Conservation (phyloP, 2,113 vertebrate species). For the Chaetura pelagica region DNA sequence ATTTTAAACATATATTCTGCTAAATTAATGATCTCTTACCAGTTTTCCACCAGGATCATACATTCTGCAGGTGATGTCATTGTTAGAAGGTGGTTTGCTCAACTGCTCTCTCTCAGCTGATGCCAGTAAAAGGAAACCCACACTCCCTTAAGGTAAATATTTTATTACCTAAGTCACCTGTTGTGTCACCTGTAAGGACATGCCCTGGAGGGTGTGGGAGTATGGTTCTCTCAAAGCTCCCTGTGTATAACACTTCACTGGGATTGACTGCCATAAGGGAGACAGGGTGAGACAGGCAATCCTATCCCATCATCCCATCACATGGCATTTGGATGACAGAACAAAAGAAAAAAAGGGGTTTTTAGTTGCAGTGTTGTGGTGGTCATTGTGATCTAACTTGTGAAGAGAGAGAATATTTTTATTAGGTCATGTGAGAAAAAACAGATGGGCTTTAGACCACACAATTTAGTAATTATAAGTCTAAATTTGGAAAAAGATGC, state of each 20-base stretch:
- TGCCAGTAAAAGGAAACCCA: background rate
- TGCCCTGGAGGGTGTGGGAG: background rate
- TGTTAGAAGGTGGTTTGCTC: background rate
- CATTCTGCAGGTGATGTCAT: background rate
- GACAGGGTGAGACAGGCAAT: background rate
- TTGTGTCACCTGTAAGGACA: background rate
- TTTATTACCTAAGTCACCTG: background rate
- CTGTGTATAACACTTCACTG: background rate
- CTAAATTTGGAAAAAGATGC: background rate
- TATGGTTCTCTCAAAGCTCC: background rate
- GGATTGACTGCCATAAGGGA: background rate
- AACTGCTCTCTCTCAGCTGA: background rate
- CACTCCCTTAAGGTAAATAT: background rate
- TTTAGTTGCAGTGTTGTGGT: background rate
- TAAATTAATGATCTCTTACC: background rate
- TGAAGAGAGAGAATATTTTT: background rate
- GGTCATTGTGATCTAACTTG: background rate
- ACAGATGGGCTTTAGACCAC: background rate
- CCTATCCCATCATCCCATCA: background rate
- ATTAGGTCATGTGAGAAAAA: background rate
- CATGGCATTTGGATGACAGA: background rate
- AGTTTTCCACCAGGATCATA: background rate
- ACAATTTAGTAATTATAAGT: background rate
- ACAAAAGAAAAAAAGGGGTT: too few species aligned
- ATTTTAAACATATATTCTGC: background rate